A percentile compares a stretch with the other conserved stretches of the same genome.
These are phyloP conservation scores for Scomberomorus guttatus DNA, from an alignment of 2,797 vertebrate species.

Conservation along the genomic window DNA sequence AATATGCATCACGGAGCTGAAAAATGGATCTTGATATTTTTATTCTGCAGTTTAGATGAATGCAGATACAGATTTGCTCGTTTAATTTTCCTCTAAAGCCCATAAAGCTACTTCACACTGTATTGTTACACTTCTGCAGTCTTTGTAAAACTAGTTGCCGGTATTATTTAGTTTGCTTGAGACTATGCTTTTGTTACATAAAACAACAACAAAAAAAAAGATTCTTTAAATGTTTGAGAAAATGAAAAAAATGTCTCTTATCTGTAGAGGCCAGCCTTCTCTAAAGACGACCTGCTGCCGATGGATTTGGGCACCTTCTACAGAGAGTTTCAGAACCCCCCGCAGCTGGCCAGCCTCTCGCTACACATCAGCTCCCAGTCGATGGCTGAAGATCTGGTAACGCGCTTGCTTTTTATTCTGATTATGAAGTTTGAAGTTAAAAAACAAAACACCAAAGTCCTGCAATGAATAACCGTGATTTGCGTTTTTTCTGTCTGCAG, in stretches of 20 bases:
- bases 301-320: slow-evolving; percentile 99
- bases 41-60: too few relatives aligned
- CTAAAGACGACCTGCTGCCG: slow-evolving; percentile 97
- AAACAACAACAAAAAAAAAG: not conserved
- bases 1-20: too few relatives aligned
- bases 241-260: not conserved
- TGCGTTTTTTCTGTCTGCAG: slow-evolving; percentile 75
- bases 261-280: slow-evolving; percentile 95
- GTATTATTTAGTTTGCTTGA: not conserved
- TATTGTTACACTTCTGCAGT: too few relatives aligned
- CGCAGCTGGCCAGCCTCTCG: slow-evolving; percentile 96
- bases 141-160: not conserved
- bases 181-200: not conserved
- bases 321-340: slow-evolving; percentile 98
- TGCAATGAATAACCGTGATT: not conserved
- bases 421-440: too few relatives aligned
- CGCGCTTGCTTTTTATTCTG: not conserved
- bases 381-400: slow-evolving; percentile 98
- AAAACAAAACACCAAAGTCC: not conserved
- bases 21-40: too few relatives aligned
- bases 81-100: too few relatives aligned
- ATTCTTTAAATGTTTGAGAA: not conserved
- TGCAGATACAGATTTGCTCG: too few relatives aligned
- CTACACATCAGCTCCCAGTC: slow-evolving; percentile 97
- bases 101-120: too few relatives aligned